Conservation (phyloP, 2,888 invertebrate species). For the Crepidodera aurea region DNA sequence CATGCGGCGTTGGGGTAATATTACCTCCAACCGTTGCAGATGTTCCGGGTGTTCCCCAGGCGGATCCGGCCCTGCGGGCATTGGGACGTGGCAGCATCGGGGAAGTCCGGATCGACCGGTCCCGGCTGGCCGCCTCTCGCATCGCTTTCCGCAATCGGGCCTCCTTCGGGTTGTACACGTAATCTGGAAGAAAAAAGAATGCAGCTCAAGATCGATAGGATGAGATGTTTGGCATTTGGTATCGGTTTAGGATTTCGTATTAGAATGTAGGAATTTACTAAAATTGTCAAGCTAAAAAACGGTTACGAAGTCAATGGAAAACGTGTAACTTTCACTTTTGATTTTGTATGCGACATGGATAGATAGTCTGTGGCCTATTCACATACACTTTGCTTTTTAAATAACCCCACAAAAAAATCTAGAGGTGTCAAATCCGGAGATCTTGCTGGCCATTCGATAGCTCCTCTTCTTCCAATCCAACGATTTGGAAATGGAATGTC, state of each 20-base stretch:
- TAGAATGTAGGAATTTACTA: too few relatives aligned
- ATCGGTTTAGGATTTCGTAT: not conserved
- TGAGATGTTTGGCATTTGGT: not conserved
- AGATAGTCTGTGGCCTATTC: too few relatives aligned
- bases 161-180: constrained; percentile 72
- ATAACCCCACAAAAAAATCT: too few relatives aligned
- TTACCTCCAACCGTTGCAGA: not conserved
- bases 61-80: constrained; percentile 60
- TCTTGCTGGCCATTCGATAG: too few relatives aligned
- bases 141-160: constrained; percentile 69
- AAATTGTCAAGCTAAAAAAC: too few relatives aligned
- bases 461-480: too few relatives aligned
- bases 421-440: too few relatives aligned
- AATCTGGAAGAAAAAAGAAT: constrained; percentile 60
- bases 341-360: too few relatives aligned
- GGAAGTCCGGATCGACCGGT: constrained; percentile 63
- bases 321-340: too few relatives aligned
- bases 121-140: constrained; percentile 62
- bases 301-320: too few relatives aligned
- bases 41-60: constrained; percentile 41
- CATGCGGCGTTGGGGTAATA: constrained; percentile 7
- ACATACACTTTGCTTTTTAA: too few relatives aligned
- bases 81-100: constrained; percentile 66
- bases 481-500: too few relatives aligned
- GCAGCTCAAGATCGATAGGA: constrained; percentile 2